Evolutionary conservation across 2,888 invertebrate genomes (phyloP), one percentile per base, ranked within the genome.

Genomic region (Girardia tigrina): DNA sequence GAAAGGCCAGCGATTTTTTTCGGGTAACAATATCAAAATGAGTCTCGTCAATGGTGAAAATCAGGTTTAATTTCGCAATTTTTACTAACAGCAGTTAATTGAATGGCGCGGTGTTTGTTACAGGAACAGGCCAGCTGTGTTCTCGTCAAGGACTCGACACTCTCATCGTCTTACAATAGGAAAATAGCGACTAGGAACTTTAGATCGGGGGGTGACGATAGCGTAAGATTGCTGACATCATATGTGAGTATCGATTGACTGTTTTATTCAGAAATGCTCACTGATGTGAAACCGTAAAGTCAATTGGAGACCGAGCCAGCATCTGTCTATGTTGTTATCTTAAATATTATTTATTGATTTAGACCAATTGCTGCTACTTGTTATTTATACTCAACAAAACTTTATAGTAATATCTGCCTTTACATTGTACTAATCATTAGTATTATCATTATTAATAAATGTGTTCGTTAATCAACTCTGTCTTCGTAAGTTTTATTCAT

Each of bases 1-100:
- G 74, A 74, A 74, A 69, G 74, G 74, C 20, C 74, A 70, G 71
- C 6, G 27, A 6, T 74, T 74, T 27, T 74, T 74, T 70, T 42
- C 69, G 4, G 74, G 74, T 1, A 2, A 8, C n/a, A 29, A 74
- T 6, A 74, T 74, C 4, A 74, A 74, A 70, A 28, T 74, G 6
- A 69, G 16, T 73, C 23, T 74, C 2, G 26, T 12, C n/a, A 42
- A 74, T 42, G 27, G 4, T 26, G 74, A 74, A 23, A 56, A 70
- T 12, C 26, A 29, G 42, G 74, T 74, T 56, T 56, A 56, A 2
- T 56, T 12, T 8, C 16, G 36, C 8, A 36, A 12, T 36, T 36
- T 36, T 8, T 36, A 16, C 8, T 36, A 12, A n/a, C 12, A 12
- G 8, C 16, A 16, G 36, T 36, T 36, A 8, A 36, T 36, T 36